Evolutionary conservation across 2,888 invertebrate species (phyloP).

Genomic region (Entomobrya proxima): DNA sequence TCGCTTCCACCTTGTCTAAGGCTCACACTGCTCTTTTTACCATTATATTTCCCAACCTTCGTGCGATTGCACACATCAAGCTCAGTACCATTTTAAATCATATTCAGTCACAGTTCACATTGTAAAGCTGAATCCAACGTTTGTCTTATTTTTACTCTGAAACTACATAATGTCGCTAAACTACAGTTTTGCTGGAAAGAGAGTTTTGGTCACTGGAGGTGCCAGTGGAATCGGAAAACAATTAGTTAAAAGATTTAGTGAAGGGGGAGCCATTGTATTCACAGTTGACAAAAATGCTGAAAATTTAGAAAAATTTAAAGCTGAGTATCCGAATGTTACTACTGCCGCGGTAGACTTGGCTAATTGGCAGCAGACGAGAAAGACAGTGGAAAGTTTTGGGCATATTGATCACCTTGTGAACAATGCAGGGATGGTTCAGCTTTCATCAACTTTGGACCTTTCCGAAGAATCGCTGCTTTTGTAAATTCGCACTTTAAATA

Average conservation of each 20-base stretch:
- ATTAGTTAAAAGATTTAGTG: slow-evolving; percentile 34
- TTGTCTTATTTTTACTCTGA: too few species aligned
- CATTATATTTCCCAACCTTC: too few species aligned
- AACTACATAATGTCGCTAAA: neutral
- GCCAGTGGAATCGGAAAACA: slow-evolving; percentile 43
- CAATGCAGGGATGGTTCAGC: slow-evolving; percentile 20
- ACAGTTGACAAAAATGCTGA: slow-evolving; percentile 35
- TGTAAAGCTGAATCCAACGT: too few species aligned
- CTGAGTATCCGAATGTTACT: slow-evolving; percentile 16
- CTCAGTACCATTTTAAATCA: too few species aligned
- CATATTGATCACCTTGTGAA: slow-evolving; percentile 43
- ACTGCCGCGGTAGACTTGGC: slow-evolving; percentile 39
- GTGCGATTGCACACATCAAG: too few species aligned
- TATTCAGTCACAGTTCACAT: too few species aligned
- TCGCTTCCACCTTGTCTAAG: too few species aligned
- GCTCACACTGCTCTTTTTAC: too few species aligned
- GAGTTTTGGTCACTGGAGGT: neutral
- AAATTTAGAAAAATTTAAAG: slow-evolving; percentile 11
- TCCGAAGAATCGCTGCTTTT: neutral
- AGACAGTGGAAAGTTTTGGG: slow-evolving; percentile 45
- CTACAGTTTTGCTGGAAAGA: neutral
- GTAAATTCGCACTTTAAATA: too few species aligned
- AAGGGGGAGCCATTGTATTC: slow-evolving; percentile 36
- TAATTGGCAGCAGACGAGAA: slow-evolving; percentile 41
- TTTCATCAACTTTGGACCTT: slow-evolving; percentile 11